phyloP scores from a whole-genome alignment of 2,888 invertebrate genomes.

The Bombylius discolor region DNA sequence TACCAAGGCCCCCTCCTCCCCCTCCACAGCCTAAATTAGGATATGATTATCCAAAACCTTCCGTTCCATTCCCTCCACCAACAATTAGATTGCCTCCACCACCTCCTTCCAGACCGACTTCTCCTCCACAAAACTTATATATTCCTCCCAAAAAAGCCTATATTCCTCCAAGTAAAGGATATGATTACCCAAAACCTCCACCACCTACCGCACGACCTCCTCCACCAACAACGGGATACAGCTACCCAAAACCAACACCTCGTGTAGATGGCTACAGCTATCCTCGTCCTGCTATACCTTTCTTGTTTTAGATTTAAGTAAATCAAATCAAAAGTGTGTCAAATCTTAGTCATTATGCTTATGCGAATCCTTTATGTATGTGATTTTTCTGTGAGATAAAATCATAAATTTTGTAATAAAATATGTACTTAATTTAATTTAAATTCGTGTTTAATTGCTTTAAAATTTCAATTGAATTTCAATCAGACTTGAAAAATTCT shows the following conservation, averaged over 20 bases:
- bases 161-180: background rate
- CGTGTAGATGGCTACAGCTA: constrained; percentile 1
- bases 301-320: constrained; percentile 1
- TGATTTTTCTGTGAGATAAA: background rate
- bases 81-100: background rate
- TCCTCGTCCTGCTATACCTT: constrained; percentile 1
- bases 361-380: constrained; percentile 1
- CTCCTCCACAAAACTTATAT: background rate
- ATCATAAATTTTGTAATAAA: background rate
- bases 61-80: background rate
- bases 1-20: constrained; percentile 17
- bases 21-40: constrained; percentile 12
- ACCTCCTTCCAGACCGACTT: background rate
- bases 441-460: too few relatives aligned
- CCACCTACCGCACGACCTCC: background rate
- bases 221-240: constrained; percentile 1
- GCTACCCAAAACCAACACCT: background rate
- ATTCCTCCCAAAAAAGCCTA: too few relatives aligned
- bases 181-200: background rate
- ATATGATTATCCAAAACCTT: constrained; percentile 1
- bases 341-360: constrained; percentile 1
- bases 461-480: too few relatives aligned
- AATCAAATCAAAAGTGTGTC: background rate
- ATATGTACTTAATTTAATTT: background rate
- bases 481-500: too few relatives aligned